Percentiles rank a stretch among this genome's conserved stretches.
Conservation (phyloP, 2,888 invertebrate species). For the Eilema depressum region DNA sequence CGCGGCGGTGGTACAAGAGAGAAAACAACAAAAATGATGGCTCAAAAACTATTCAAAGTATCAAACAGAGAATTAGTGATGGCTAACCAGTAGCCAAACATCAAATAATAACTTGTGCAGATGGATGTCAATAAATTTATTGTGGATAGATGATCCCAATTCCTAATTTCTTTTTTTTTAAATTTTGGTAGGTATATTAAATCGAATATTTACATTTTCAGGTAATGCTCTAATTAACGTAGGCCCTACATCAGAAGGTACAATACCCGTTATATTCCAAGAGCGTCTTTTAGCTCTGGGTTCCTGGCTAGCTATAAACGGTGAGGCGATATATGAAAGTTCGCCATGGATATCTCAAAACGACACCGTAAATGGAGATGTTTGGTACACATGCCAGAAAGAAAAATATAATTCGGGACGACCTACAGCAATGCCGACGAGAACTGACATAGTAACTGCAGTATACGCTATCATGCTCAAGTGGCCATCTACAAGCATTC, state of each 20-base stretch:
- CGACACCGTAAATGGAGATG: slow-evolving; percentile 89
- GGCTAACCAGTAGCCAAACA: no score
- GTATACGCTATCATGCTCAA: slow-evolving; percentile 90
- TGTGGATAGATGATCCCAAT: no score
- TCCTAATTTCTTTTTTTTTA: no score
- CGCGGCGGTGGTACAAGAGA: no score
- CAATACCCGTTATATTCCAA: slow-evolving; percentile 94
- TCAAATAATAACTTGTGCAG: no score
- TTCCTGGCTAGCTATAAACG: slow-evolving; percentile 93
- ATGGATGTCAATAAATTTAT: no score
- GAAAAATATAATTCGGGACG: slow-evolving; percentile 55
- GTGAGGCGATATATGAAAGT: slow-evolving; percentile 94
- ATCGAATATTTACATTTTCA: slow-evolving; percentile 50
- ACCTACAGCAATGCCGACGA: slow-evolving; percentile 57
- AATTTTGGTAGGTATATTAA: no score
- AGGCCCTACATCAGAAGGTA: slow-evolving; percentile 96
- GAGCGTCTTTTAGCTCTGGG: slow-evolving; percentile 93
- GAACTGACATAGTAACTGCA: slow-evolving; percentile 56
- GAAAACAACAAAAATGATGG: no score
- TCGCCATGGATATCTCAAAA: slow-evolving; percentile 94
- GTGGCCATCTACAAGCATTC: slow-evolving; percentile 89
- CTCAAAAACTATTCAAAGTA: no score
- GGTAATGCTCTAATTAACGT: slow-evolving; percentile 94
- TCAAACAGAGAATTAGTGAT: no score
- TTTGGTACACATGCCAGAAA: slow-evolving; percentile 90